Evolutionary conservation across 2,113 vertebrate genomes (phyloP), one percentile per base, ranked within the genome.

Genomic region (Ceyx cyanopectus): DNA sequence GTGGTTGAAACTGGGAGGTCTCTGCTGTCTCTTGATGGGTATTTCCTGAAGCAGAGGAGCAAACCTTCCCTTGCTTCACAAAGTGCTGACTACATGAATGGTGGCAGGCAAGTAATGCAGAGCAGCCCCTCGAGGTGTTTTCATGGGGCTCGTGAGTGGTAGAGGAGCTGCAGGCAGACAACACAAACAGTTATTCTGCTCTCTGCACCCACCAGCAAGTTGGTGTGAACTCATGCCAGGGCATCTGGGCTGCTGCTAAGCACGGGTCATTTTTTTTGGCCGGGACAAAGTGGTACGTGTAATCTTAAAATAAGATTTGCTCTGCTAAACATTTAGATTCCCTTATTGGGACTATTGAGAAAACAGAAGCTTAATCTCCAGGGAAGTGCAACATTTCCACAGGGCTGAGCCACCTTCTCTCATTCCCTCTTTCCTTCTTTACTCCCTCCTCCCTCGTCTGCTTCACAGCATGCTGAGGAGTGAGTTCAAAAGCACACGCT

Each of bases 301-400:
- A 76, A 87, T 78, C 69, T 81, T 63, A 87, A 68, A 68, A 80
- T 84, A 77, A 84, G 85, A 45, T 81, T 92, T 60, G 50, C 58
- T 73, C 56, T 70, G 37, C 60, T 65, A 60, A 92, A 89, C 20
- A 45, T 78, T 81, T 46, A 77, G 32, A 91, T 87, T 93, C 61
- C 75, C 61, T 91, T 84, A 56, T 8, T 84, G 91, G 75, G 82
- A 80, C 65, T 73, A 56, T 1, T 80, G 69, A 86, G 78, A 77
- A 95, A 92, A 90, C 61, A 82, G 81, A 79, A 83, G 60, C 66
- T 80, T 87, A 48, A 73, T 81, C 85, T 93, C 78, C 45, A 53
- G 78, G 88, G 74, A 74, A 70, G 53, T 6, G 30, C 54, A 69
- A 50, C 56, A 46, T 85, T 85, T 82, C 61, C 65, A 65, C 32